Percentiles rank a stretch among this genome's conserved stretches.
Conservation (phyloP, 1,140 invertebrate species). For the Aleiodes sp. region DNA sequence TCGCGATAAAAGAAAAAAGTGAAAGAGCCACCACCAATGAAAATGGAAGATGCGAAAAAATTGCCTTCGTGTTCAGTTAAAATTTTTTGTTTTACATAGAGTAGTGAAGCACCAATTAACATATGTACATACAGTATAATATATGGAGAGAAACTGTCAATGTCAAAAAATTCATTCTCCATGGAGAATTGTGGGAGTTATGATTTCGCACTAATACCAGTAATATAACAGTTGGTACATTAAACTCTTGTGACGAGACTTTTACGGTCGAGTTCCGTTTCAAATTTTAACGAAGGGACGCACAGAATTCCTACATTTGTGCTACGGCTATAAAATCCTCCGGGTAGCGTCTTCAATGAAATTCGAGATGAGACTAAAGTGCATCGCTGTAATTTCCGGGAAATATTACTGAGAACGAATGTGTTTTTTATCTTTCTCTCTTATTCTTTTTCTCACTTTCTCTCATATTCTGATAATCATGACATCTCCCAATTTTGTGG, state of each 20-base stretch:
- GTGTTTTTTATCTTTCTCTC: neutral
- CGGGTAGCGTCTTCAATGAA: constrained; percentile 20
- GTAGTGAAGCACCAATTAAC: neutral
- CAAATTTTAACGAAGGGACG: constrained; percentile 41
- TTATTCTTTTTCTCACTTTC: constrained; percentile 11
- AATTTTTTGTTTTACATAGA: too few relatives aligned
- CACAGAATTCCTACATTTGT: neutral
- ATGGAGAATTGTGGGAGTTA: too few relatives aligned
- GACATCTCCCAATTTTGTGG: too few relatives aligned
- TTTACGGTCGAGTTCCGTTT: constrained; percentile 46
- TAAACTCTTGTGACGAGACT: constrained; percentile 26
- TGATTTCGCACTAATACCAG: constrained; percentile 8
- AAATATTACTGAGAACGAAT: neutral
- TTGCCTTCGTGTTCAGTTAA: too few relatives aligned
- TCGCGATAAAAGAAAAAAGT: neutral
- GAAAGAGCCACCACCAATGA: neutral
- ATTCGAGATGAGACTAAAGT: constrained; percentile 15
- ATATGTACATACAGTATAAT: neutral
- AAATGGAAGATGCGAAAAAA: too few relatives aligned
- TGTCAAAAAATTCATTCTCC: too few relatives aligned
- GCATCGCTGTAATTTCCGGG: neutral
- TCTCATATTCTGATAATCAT: neutral
- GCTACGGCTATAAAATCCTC: constrained; percentile 12
- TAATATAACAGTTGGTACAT: constrained; percentile 13
- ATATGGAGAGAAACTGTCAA: neutral